Percentiles rank a stretch among this genome's conserved stretches.
These are phyloP conservation scores for Ricordea florida DNA, from an alignment of 92 coral and sea anemone species.

Conservation along the genomic window DNA sequence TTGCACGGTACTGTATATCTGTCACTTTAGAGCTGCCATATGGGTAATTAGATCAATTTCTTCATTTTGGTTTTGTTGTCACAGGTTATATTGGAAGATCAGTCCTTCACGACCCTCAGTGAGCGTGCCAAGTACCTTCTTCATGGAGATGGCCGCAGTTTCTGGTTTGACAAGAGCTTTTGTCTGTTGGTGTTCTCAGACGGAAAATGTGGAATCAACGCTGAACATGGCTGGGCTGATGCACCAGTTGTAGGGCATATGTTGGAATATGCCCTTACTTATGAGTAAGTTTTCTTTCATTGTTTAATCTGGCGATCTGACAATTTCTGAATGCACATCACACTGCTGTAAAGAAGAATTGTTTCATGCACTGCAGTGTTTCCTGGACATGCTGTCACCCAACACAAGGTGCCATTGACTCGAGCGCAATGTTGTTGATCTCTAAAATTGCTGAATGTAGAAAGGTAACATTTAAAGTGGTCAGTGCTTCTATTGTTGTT, in stretches of 20 bases:
- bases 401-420: no score
- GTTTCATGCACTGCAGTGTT: no score
- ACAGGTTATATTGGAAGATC: constrained; percentile 87
- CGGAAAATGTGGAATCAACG: constrained; percentile 93
- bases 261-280: constrained; percentile 83
- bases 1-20: no score
- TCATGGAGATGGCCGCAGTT: constrained; percentile 94
- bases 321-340: no score
- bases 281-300: constrained; percentile 70
- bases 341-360: no score
- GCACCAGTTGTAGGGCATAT: constrained; percentile 96
- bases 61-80: neutral
- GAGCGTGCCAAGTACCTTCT: constrained; percentile 89
- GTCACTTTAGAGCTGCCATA: neutral
- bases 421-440: no score
- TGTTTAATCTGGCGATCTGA: no score
- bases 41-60: no score
- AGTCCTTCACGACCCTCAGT: constrained; percentile 62
- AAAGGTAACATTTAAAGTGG: no score
- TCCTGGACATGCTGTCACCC: no score
- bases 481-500: no score
- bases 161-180: constrained; percentile 98
- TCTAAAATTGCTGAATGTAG: no score
- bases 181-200: constrained; percentile 83
- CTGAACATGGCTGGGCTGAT: constrained; percentile 97